phyloP scores from a whole-genome alignment of 2,888 invertebrate species.

The Drosophila anomalipes region DNA sequence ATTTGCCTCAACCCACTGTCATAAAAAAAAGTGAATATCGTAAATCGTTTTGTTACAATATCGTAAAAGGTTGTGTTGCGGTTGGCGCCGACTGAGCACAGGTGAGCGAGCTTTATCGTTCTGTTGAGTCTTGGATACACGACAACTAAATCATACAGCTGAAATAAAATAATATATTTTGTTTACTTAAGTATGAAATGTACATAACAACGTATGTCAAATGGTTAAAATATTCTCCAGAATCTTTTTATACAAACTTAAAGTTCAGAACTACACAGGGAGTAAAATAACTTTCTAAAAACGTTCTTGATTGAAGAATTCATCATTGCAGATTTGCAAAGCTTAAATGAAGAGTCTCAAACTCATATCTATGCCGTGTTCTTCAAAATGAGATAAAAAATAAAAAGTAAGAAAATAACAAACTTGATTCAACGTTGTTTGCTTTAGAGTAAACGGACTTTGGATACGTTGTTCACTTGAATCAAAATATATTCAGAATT shows the following conservation, averaged over 20 bases:
- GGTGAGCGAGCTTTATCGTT: conserved; percentile 19
- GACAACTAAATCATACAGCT: not conserved
- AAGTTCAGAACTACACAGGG: not conserved
- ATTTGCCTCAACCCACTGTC: conserved; percentile 10
- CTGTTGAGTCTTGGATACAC: conserved; percentile 14
- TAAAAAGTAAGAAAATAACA: not conserved
- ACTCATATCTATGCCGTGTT: not conserved
- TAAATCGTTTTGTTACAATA: conserved; percentile 19
- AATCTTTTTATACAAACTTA: not conserved
- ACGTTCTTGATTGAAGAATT: not conserved
- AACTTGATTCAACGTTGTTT: not conserved
- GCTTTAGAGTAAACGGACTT: not conserved
- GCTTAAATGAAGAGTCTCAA: not conserved
- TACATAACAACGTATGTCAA: too few relatives aligned
- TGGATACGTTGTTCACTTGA: not conserved
- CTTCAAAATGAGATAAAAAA: not conserved
- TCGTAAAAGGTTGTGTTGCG: conserved; percentile 33
- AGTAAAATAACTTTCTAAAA: not conserved
- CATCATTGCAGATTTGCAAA: not conserved
- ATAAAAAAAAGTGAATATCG: conserved; percentile 12
- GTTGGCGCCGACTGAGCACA: conserved; percentile 14
- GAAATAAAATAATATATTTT: not conserved
- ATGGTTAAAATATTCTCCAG: not conserved
- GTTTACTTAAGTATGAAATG: not conserved
- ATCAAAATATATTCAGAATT: too few relatives aligned